Base-by-base conservation (phyloP, 2,113 vertebrate genomes). In the Gasterosteus nipponicus region DNA sequence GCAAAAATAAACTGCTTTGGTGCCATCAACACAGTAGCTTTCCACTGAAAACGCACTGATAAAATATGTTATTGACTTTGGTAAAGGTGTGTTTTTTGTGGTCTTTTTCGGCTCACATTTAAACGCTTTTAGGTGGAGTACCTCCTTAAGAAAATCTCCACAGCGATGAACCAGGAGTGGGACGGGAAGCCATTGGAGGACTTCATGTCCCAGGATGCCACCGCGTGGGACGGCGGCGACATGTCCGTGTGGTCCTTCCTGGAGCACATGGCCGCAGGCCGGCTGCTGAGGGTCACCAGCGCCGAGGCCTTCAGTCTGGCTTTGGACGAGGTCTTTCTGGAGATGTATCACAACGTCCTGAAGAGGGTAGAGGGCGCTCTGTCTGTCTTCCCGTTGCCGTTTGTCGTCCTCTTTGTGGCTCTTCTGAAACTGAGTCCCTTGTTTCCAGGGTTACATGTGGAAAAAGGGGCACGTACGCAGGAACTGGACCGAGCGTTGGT, bases 401-500 rank as follows among this genome's bases (percentile, higher is more conserved):
- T 51, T 38, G 38, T 26, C 2, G 1, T 29, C 35, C 19, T 44
- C 14, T 12, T 38, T 12, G 1, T 41, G 1, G 1, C 44, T 15
- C 69, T 33, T 46, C 39, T 35, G 61, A 39, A 22, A 18, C 15
- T 35, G 12, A 56, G 9, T 35, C 19, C 63, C 33, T 65, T 22
- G 60, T 71, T 64, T 64, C 15, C 78, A 95, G 95, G 94, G 94
- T 59, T 95, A 95, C 78, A 94, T 95, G 94, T 92, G 93, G 91
- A 95, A 95, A 74, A 95, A 95, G 69, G 95, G 95, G 0, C 93
- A 95, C 9, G 76, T 94, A 42, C 91, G 94, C 2, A 86, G 94
- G 75, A 95, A 95, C 83, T 95, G 95, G 95, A 95, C 92, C 0
- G 95, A 95, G 86, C 95, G 95, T 33, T 95, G 94, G 94, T 95